Conservation (phyloP, 2,113 vertebrate genomes). For the Gulo gulo region DNA sequence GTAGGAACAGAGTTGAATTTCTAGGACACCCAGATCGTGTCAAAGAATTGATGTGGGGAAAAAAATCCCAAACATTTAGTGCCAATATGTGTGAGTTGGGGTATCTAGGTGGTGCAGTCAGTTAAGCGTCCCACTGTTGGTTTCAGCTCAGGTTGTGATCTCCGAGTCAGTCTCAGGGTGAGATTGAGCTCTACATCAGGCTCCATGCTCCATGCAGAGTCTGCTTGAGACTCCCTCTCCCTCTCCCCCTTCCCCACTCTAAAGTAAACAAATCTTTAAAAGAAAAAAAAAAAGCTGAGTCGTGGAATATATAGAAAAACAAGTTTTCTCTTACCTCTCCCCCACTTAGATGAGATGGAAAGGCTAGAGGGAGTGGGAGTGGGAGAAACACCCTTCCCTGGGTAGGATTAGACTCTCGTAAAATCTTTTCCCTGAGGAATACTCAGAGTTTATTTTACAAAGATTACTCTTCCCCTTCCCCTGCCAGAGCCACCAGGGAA, state of each 20-base stretch:
- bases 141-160: neutral
- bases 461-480: neutral
- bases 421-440: neutral
- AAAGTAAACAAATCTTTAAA: too few species aligned
- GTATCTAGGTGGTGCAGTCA: neutral
- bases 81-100: neutral
- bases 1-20: neutral
- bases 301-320: neutral
- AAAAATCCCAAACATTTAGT: neutral
- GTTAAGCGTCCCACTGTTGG: neutral
- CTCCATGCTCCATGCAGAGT: too few species aligned
- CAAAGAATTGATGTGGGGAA: neutral
- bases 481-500: neutral
- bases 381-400: neutral
- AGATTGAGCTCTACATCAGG: too few species aligned
- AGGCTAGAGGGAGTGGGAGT: neutral
- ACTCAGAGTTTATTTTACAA: neutral
- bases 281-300: too few species aligned
- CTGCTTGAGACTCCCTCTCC: too few species aligned
- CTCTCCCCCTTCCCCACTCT: too few species aligned
- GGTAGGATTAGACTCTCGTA: neutral
- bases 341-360: neutral
- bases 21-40: neutral
- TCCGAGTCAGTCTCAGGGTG: too few species aligned
- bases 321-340: neutral